Percentiles rank a stretch among this genome's conserved stretches.
These are phyloP conservation scores for Scophthalmus maximus DNA, from an alignment of 2,113 vertebrate species.

Conservation along the genomic window DNA sequence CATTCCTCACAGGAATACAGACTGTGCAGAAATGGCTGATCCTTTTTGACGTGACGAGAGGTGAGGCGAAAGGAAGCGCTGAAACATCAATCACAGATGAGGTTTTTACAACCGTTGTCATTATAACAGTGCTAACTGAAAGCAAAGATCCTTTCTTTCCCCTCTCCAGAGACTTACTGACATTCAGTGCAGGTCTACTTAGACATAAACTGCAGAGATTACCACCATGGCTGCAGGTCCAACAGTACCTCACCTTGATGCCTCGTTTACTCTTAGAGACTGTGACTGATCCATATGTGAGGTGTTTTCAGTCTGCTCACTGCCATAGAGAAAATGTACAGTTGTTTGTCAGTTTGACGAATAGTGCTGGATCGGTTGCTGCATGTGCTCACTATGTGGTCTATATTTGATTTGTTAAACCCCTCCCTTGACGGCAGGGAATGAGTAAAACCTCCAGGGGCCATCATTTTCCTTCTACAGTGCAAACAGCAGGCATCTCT, in stretches of 20 bases:
- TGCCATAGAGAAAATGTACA: background rate
- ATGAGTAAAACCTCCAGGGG: background rate
- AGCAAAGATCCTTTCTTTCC: slow-evolving; percentile 23
- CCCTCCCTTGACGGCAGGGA: background rate
- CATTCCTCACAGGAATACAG: slow-evolving; percentile 35
- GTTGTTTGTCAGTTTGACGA: slow-evolving; percentile 27
- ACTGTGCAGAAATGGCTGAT: slow-evolving; percentile 18
- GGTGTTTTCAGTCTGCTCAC: slow-evolving; percentile 18
- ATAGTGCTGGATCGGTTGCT: background rate
- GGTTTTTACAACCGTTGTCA: slow-evolving; percentile 56
- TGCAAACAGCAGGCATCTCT: slow-evolving; percentile 25
- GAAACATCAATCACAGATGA: slow-evolving; percentile 43
- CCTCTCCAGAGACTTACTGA: slow-evolving; percentile 44
- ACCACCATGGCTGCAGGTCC: slow-evolving; percentile 10
- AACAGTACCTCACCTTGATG: background rate
- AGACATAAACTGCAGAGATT: slow-evolving; percentile 1
- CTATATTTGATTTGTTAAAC: slow-evolving; percentile 23
- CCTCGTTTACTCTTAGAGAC: slow-evolving; percentile 1
- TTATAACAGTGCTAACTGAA: slow-evolving; percentile 50
- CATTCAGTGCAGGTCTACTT: slow-evolving; percentile 34
- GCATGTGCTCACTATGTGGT: background rate
- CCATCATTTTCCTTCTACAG: slow-evolving; percentile 6
- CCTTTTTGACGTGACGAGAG: no score
- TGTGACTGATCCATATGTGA: background rate
- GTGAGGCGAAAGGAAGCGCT: no score